Conservation (phyloP, 1,140 invertebrate species). For the Thaumetopoea pityocampa region DNA sequence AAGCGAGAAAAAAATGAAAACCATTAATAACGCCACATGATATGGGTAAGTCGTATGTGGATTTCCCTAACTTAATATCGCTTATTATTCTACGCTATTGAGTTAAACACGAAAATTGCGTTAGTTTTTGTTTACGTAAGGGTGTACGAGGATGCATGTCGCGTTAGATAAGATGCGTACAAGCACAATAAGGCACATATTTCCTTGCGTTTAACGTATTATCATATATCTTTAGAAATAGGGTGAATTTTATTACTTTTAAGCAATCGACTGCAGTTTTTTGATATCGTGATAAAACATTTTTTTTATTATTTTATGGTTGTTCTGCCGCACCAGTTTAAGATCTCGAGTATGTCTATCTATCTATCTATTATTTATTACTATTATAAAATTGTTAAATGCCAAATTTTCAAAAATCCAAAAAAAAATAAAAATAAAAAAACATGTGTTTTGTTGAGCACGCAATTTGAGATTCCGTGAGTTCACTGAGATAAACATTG, state of each 20-base stretch:
- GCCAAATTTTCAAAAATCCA: no score
- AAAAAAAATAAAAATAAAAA: no score
- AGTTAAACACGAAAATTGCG: constrained; percentile 69
- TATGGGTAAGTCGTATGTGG: constrained; percentile 37
- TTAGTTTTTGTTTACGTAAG: constrained; percentile 64
- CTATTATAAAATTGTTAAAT: no score
- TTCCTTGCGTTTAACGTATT: constrained; percentile 34
- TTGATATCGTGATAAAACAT: background rate
- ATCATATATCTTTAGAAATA: constrained; percentile 34
- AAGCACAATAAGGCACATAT: constrained; percentile 36
- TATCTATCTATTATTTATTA: background rate
- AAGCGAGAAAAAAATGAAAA: constrained; percentile 13
- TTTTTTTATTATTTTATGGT: background rate
- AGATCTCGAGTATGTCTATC: background rate
- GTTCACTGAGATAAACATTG: no score
- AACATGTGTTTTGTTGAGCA: no score
- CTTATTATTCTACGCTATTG: constrained; percentile 74
- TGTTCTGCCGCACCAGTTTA: background rate
- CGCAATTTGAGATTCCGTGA: no score
- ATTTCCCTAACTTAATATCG: constrained; percentile 59
- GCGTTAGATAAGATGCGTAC: constrained; percentile 35
- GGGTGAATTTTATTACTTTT: constrained; percentile 21
- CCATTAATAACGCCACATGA: constrained; percentile 18
- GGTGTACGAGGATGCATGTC: constrained; percentile 39
- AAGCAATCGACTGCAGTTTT: background rate